Evolutionary conservation across 1,140 invertebrate species (phyloP), one percentile per base, ranked within the genome.

Genomic region (Polypedilum vanderplanki): DNA sequence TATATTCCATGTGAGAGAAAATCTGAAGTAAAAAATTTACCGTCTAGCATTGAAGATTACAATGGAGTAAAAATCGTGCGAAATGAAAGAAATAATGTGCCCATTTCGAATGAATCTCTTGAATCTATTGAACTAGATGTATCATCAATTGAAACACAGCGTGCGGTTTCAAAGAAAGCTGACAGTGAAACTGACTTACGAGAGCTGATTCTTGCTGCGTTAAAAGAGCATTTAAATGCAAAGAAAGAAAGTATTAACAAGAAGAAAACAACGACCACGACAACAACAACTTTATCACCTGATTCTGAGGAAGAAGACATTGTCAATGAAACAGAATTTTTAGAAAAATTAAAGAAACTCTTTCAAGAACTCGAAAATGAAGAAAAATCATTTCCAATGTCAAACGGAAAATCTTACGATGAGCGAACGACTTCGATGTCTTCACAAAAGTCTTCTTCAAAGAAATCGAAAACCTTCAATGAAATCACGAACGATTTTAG

Each of bases 341-440:
- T 70, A 12, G 17, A 70, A 22, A 18, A 70, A 70, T 18, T 70
- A 9, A 18, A 70, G 20, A 9, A 70, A 18, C 65, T 70, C 17
- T 70, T 70, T 70, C 17, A 70, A 18, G 18, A 70, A 4, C 1
- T 70, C 3, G 65, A 18, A 70, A 18, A 5, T 7, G 65, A 70
- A 70, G 65, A 70, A 70, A 70, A 57, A n/a, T 57, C 65, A 70
- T 70, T 70, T 70, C 65, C 65, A 22, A 9, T 70, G 65, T 18
- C 8, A 20, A 4, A 5, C 8, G 10, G 17, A 10, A 22, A 70
- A 22, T 22, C 9, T 70, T 8, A 18, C 65, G 20, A 18, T 70
- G 20, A 70, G 4, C 18, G n/a, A 22, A 70, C 65, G 20, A 7
- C 65, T 70, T 70, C 65, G 20, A 70, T 70, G 65, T 22, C 65